Evolutionary conservation across 2,113 vertebrate species (phyloP), one percentile per base, ranked within the genome.

Genomic region (Himantopus leucocephalus): DNA sequence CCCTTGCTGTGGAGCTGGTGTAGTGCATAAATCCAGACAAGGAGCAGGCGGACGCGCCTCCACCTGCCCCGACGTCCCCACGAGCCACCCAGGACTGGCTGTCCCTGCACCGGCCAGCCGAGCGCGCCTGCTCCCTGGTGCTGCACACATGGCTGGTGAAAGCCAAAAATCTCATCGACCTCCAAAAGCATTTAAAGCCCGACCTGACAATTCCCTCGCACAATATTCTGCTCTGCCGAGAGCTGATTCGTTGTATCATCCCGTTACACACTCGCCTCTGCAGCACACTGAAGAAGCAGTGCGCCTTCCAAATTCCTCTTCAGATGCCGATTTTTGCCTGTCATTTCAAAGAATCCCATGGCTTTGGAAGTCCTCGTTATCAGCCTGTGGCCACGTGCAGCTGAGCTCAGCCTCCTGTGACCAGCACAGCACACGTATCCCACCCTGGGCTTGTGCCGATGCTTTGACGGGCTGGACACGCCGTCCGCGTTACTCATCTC

Each of bases 61-160:
- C 34, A 16, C 47, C 37, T 45, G 39, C 39, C n/a, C 29, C 1
- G 2, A 6, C 0, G 1, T 39, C 72, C 63, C 77, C 4, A 2
- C 1, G 5, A 88, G 39, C 34, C 37, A 17, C 47, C 47, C 13
- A 1, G 35, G 18, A 43, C 68, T 52, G 60, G 14, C 53, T 37
- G 27, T 18, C 35, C 50, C 50, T 23, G 0, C 20, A 1, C 52
- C 4, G 1, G 18, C 56, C 41, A 2, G 22, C 81, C 3, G 1
- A 16, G 27, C 12, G 2, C 18, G 34, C 21, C 53, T 1, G 8
- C 60, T 74, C 35, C 74, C 30, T 5, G 2, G 10, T 30, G 45
- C 30, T 3, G 0, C 5, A 2, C 66, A 11, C 2, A 8, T 3
- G 9, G 62, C 55, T 68, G 79, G 32, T 8, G 13, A n/a, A 52